Evolutionary conservation across 2,113 vertebrate species (phyloP).

Genomic region (Aviceda subcristata): DNA sequence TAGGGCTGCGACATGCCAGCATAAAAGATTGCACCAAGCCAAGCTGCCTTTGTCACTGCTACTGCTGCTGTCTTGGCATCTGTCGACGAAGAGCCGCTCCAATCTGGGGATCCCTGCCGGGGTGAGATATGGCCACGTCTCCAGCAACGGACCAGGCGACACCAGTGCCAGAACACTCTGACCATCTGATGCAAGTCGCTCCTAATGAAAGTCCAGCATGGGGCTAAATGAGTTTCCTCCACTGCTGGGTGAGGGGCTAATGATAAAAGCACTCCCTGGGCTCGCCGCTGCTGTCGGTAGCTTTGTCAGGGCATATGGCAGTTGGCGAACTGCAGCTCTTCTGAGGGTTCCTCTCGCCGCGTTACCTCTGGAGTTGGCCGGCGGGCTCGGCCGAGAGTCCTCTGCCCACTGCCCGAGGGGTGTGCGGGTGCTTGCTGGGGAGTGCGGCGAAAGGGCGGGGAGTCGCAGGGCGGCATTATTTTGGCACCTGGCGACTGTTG

Average conservation of each 20-base stretch:
- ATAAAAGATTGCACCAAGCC: constrained; percentile 28
- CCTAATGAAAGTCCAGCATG: constrained; percentile 99
- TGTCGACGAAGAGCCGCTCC: constrained; percentile 74
- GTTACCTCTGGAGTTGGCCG: constrained; percentile 5
- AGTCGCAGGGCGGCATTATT: neutral
- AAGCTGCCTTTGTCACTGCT: constrained; percentile 10
- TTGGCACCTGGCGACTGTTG: neutral
- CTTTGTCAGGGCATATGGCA: constrained; percentile 94
- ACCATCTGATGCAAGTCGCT: constrained; percentile 98
- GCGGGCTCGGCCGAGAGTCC: neutral
- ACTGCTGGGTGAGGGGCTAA: constrained; percentile 94
- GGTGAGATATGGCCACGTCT: constrained; percentile 78
- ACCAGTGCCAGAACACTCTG: constrained; percentile 82
- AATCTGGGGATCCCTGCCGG: constrained; percentile 75
- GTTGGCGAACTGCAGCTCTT: constrained; percentile 80
- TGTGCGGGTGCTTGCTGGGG: neutral
- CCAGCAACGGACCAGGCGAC: constrained; percentile 69
- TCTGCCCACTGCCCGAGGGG: neutral
- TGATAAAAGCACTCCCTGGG: constrained; percentile 90
- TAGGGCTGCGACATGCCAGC: constrained; percentile 7
- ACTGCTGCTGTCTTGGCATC: constrained; percentile 81
- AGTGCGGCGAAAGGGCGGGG: neutral
- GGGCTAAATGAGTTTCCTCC: constrained; percentile 98
- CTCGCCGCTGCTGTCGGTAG: constrained; percentile 81
- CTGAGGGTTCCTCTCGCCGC: constrained; percentile 28